Evolutionary conservation across 2,113 vertebrate species (phyloP).

Genomic region (Peucedramus taeniatus): DNA sequence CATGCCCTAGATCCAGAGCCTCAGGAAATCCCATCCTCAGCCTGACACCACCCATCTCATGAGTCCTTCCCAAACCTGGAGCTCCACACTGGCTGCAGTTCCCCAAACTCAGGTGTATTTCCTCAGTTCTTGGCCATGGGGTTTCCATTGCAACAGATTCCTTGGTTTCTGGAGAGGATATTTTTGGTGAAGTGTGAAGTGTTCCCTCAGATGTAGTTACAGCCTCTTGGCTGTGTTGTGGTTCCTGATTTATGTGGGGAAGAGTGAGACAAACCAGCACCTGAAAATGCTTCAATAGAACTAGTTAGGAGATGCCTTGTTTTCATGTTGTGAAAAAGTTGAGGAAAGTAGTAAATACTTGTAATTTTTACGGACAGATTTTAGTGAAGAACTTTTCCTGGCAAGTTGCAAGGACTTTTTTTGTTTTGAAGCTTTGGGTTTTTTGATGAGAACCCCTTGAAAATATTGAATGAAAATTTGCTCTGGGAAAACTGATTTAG

Average conservation of each 20-base stretch:
- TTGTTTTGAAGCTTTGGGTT: neutral
- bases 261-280: neutral
- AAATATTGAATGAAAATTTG: neutral
- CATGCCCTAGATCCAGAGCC: neutral
- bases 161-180: neutral
- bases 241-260: neutral
- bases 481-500: slow-evolving; percentile 3
- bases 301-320: neutral
- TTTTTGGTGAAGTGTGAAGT: neutral
- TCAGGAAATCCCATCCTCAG: neutral
- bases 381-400: neutral
- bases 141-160: neutral
- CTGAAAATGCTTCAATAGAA: neutral
- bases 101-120: neutral
- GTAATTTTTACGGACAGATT: neutral
- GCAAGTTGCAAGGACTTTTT: neutral
- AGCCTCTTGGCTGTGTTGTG: neutral
- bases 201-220: neutral
- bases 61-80: neutral
- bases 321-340: neutral
- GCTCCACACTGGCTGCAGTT: neutral
- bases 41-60: no score
- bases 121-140: fast-evolving
- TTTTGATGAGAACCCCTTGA: neutral
- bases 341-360: neutral